A percentile compares a stretch with the other conserved stretches of the same genome.
These are phyloP conservation scores for Cephus pulcher DNA, from an alignment of 2,888 invertebrate genomes.

Conservation along the genomic window DNA sequence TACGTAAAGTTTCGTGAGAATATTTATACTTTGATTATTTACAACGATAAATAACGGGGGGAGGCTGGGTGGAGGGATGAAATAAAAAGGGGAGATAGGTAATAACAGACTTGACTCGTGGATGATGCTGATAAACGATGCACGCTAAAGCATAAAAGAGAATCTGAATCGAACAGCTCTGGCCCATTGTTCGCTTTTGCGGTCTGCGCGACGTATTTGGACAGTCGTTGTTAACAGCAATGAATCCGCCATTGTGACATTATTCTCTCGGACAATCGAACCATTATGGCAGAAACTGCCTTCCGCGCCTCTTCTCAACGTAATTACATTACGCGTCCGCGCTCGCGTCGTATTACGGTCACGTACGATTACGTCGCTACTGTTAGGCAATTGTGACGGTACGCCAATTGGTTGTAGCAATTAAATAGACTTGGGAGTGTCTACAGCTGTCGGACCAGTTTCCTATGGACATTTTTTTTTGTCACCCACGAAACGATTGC, in stretches of 20 bases:
- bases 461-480: not conserved
- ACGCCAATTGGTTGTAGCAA: not conserved
- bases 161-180: slow-evolving; percentile 47
- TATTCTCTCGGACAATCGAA: slow-evolving; percentile 54
- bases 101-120: not conserved
- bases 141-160: slow-evolving; percentile 24
- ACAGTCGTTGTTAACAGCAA: slow-evolving; percentile 59
- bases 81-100: not conserved
- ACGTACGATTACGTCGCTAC: not conserved
- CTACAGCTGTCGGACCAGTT: not conserved
- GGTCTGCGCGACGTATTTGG: slow-evolving; percentile 53
- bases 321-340: slow-evolving; percentile 54
- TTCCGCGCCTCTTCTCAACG: slow-evolving; percentile 49
- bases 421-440: not conserved
- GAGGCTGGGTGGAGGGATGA: too few species aligned
- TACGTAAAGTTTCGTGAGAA: not conserved
- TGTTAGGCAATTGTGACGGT: not conserved
- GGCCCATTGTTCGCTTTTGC: slow-evolving; percentile 44
- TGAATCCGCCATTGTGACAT: slow-evolving; percentile 57
- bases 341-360: slow-evolving; percentile 26
- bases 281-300: slow-evolving; percentile 55
- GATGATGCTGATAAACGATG: slow-evolving; percentile 37
- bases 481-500: not conserved
- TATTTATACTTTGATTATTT: not conserved
- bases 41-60: not conserved